Percentiles rank a stretch among this genome's conserved stretches.
These are phyloP conservation scores for Drosophila prolongata DNA, from an alignment of 2,888 invertebrate species.

Conservation along the genomic window DNA sequence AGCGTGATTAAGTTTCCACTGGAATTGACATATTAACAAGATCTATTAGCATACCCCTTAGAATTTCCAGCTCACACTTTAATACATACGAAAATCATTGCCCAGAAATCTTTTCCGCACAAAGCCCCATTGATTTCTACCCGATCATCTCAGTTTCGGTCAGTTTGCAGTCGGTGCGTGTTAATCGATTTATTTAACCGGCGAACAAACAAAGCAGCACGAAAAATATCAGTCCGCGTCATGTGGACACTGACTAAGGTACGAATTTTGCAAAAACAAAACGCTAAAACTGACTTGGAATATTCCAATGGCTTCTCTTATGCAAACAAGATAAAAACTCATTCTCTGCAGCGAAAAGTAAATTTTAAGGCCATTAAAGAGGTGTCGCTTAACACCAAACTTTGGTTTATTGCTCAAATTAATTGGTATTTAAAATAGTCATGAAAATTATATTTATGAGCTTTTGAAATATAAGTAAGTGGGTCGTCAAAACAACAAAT, in stretches of 20 bases:
- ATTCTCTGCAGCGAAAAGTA: conserved; percentile 19
- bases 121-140: conserved; percentile 34
- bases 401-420: neutral
- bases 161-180: conserved; percentile 46
- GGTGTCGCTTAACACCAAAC: conserved; percentile 15
- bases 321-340: neutral
- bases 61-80: conserved; percentile 58
- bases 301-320: conserved; percentile 23
- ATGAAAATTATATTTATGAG: neutral
- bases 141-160: conserved; percentile 31
- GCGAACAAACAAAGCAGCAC: conserved; percentile 25
- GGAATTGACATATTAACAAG: conserved; percentile 73
- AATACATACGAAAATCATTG: conserved; percentile 15
- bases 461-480: too few relatives aligned
- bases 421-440: neutral
- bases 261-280: conserved; percentile 21
- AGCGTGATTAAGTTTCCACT: conserved; percentile 56
- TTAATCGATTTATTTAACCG: conserved; percentile 51
- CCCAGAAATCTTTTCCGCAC: conserved; percentile 8
- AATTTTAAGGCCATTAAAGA: conserved; percentile 30
- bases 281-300: conserved; percentile 17
- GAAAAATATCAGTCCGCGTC: conserved; percentile 28
- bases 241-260: conserved; percentile 36
- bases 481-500: too few relatives aligned
- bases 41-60: conserved; percentile 58